Base-by-base conservation (phyloP, 2,888 invertebrate genomes). In the Hirtodrosophila cameraria region DNA sequence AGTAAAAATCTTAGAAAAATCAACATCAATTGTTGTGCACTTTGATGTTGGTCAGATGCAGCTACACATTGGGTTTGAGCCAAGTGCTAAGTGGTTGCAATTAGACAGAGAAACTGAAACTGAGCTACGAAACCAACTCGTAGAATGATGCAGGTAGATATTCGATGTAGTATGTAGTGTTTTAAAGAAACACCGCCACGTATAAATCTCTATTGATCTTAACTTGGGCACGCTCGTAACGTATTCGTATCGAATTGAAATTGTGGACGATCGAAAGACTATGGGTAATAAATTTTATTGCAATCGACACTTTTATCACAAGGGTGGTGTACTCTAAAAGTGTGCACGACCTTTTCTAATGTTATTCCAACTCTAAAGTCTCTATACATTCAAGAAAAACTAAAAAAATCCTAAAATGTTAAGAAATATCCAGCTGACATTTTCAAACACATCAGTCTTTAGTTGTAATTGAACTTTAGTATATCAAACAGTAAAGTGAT, bases 251-350 rank as follows among this genome's bases (percentile, higher is more conserved):
- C 72, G 73, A 79, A 79, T 72, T 53, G 63, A 55, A 71, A 59
- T 64, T 49, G 42, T 61, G 54, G 23, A 50, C 57, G 33, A 81
- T 74, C 78, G 66, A 58, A 54, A 55, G 60, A 48, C 55, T n/a
- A n/a, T n/a, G n/a, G 66, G 87, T 80, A 83, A 88, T 88, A 88
- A 88, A 88, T 88, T 88, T 63, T 69, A 73, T 74, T 58, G 45
- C 63, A 74, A 75, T 88, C 88, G 88, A 88, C 88, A 86, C 70
- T 85, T 88, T 88, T 88, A 88, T 86, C 81, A 54, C 48, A 41
- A n/a, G 62, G 45, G 25, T 43, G 3, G 25, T 39, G 5, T 30
- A 23, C 7, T 23, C 8, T 16, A 7, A 9, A 55, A 49, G 8
- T 31, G 15, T 55, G 23, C 12, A 33, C 27, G 20, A 42, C 13